Conservation (phyloP, 2,113 vertebrate species). For the Macquaria australasica region DNA sequence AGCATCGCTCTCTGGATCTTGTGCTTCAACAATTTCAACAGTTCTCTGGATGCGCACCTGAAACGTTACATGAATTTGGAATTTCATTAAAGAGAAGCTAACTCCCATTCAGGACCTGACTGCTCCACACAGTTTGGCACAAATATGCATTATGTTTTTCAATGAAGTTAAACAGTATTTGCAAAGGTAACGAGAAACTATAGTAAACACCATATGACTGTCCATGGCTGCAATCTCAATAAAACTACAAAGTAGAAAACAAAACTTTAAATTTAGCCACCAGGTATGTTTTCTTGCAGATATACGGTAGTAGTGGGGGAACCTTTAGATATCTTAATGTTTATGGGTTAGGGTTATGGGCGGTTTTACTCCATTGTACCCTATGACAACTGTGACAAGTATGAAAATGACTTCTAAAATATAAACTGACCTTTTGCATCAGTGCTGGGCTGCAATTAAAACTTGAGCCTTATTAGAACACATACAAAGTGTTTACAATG, state of each 20-base stretch:
- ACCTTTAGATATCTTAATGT: background rate
- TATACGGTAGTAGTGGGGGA: background rate
- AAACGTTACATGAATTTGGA: background rate
- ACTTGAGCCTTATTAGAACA: too few species aligned
- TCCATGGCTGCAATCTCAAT: background rate
- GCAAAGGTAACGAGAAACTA: background rate
- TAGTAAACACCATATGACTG: too few species aligned
- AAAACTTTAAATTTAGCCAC: background rate
- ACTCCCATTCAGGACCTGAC: background rate
- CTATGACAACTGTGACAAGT: background rate
- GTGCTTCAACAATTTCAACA: background rate
- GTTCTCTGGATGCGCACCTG: constrained; percentile 63
- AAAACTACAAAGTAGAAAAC: background rate
- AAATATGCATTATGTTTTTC: background rate
- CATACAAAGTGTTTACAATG: background rate
- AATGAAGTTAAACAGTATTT: background rate
- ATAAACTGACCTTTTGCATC: background rate
- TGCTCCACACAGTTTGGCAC: background rate
- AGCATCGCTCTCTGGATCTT: background rate
- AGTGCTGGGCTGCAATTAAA: background rate
- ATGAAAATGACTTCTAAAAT: background rate
- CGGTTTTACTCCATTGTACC: background rate
- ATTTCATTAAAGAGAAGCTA: background rate
- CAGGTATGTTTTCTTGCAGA: background rate
- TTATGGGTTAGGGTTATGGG: too few species aligned